phyloP scores from a whole-genome alignment of 2,888 invertebrate species.

The Hipparchia semele region DNA sequence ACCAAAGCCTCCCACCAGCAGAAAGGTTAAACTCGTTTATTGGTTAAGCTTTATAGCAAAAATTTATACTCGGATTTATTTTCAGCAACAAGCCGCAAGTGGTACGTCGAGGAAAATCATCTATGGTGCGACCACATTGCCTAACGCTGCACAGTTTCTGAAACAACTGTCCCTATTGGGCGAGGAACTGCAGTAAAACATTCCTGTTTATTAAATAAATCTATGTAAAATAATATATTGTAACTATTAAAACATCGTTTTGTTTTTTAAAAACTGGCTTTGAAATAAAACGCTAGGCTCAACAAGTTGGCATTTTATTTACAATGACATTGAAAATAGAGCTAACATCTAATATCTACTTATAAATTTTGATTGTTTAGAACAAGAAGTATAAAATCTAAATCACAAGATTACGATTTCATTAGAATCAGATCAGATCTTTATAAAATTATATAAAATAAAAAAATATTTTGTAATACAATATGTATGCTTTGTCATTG shows the following conservation, averaged over 20 bases:
- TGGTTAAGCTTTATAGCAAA: not conserved
- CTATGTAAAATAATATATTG: slow-evolving; percentile 32
- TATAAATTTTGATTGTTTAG: slow-evolving; percentile 81
- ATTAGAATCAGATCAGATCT: slow-evolving; percentile 69
- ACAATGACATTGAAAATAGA: slow-evolving; percentile 83
- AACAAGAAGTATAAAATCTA: slow-evolving; percentile 84
- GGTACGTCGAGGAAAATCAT: slow-evolving; percentile 91
- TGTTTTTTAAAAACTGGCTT: slow-evolving; percentile 8
- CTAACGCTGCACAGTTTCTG: slow-evolving; percentile 96
- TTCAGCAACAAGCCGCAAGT: slow-evolving; percentile 86
- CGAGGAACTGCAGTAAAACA: slow-evolving; percentile 85
- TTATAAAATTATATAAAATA: slow-evolving; percentile 40
- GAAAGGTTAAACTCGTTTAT: too few relatives aligned
- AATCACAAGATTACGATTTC: slow-evolving; percentile 79
- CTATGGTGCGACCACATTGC: slow-evolving; percentile 97
- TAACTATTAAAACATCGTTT: slow-evolving; percentile 13
- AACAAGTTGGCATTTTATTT: slow-evolving; percentile 84
- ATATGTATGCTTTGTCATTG: slow-evolving; percentile 39
- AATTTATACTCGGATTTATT: slow-evolving; percentile 43
- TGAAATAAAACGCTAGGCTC: slow-evolving; percentile 67
- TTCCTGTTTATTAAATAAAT: slow-evolving; percentile 50
- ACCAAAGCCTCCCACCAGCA: too few relatives aligned
- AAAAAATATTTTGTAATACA: slow-evolving; percentile 23
- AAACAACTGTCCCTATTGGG: slow-evolving; percentile 93
- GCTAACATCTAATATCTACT: slow-evolving; percentile 82